phyloP scores from a whole-genome alignment of 2,888 invertebrate genomes.

The Pammene aurita region DNA sequence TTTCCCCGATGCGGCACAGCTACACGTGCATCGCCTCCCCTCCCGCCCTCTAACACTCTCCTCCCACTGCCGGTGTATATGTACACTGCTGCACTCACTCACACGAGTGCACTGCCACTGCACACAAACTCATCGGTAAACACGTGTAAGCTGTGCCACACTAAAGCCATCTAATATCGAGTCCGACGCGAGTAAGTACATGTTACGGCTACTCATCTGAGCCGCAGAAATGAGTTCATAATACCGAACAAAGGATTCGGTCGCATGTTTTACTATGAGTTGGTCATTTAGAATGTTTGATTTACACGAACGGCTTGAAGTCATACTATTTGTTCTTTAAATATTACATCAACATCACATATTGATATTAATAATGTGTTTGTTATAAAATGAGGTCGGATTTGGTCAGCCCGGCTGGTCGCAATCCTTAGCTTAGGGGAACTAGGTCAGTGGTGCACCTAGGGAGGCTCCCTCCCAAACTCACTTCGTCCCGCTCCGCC shows the following conservation, averaged over 20 bases:
- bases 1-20: slow-evolving; percentile 47
- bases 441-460: slow-evolving; percentile 78
- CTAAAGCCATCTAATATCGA: slow-evolving; percentile 44
- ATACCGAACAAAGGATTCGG: slow-evolving; percentile 36
- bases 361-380: not conserved
- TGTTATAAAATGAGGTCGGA: slow-evolving; percentile 6
- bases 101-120: slow-evolving; percentile 43
- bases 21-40: slow-evolving; percentile 50
- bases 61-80: slow-evolving; percentile 31
- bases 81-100: slow-evolving; percentile 40
- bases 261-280: not conserved
- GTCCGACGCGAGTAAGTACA: slow-evolving; percentile 37
- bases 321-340: not conserved
- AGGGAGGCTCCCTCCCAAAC: slow-evolving; percentile 60
- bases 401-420: slow-evolving; percentile 48
- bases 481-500: slow-evolving; percentile 48
- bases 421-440: slow-evolving; percentile 50
- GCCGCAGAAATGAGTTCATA: slow-evolving; percentile 28
- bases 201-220: slow-evolving; percentile 37
- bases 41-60: slow-evolving; percentile 38
- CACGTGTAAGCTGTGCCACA: slow-evolving; percentile 61
- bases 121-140: slow-evolving; percentile 52
- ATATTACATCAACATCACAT: not conserved
- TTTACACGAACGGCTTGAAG: not conserved
- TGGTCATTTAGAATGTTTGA: not conserved